Percentiles rank a stretch among this genome's conserved stretches.
phyloP scores from a whole-genome alignment of 2,797 vertebrate genomes.

The Bradypus variegatus region DNA sequence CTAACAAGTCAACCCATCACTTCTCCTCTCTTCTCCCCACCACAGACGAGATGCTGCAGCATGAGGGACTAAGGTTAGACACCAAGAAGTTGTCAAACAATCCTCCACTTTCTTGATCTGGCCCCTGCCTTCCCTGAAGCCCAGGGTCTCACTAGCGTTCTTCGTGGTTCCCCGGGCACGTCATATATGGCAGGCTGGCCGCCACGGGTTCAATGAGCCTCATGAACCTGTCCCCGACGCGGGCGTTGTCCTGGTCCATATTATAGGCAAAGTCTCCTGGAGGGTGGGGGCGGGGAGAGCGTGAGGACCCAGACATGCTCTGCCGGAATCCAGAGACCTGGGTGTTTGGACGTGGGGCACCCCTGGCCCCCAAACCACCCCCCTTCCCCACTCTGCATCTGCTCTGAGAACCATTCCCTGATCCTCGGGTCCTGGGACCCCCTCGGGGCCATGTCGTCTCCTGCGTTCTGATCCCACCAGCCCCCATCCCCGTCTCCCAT shows the following conservation, averaged over 20 bases:
- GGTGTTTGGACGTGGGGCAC: neutral
- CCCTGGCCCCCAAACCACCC: neutral
- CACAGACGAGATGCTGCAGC: neutral
- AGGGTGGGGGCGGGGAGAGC: neutral
- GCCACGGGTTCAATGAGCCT: constrained; percentile 86
- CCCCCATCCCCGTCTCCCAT: neutral
- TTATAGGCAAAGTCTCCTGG: constrained; percentile 91
- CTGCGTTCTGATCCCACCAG: neutral
- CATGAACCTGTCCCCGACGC: constrained; percentile 89
- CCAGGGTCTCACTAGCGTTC: constrained; percentile 78
- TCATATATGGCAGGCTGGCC: constrained; percentile 89
- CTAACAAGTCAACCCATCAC: neutral
- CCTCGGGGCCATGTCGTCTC: fast-evolving
- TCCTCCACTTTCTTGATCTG: fast-evolving
- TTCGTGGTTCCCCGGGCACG: constrained; percentile 90
- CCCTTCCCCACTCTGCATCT: fast-evolving
- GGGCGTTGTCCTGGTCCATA: constrained; percentile 84
- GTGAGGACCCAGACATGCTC: neutral
- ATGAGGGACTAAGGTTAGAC: neutral
- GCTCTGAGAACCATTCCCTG: neutral
- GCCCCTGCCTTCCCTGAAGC: neutral
- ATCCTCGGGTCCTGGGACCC: neutral
- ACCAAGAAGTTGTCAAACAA: neutral
- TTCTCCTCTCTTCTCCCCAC: neutral
- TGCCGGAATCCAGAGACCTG: neutral